A percentile compares a stretch with the other conserved stretches of the same genome.
Evolutionary conservation across 2,888 invertebrate species (phyloP).

Genomic region (Drosophila greeni): DNA sequence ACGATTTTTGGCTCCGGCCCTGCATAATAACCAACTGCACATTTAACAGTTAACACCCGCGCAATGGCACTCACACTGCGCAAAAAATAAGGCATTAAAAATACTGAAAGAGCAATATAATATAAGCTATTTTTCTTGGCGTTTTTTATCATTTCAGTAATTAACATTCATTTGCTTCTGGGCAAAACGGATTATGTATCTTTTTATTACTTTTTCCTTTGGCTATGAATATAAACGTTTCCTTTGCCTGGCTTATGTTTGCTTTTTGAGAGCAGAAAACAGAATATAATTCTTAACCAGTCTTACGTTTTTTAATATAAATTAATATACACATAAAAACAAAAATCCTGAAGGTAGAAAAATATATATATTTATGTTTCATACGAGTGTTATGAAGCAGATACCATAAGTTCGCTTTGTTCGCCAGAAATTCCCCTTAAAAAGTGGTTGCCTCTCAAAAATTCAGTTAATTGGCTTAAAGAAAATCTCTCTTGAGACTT

Average conservation of each 20-base stretch:
- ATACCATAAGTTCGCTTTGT: background rate
- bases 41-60: conserved; percentile 45
- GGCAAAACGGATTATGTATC: too few relatives aligned
- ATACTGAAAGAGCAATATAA: background rate
- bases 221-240: too few relatives aligned
- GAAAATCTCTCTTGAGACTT: background rate
- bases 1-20: conserved; percentile 61
- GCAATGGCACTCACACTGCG: conserved; percentile 14
- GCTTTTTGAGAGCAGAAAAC: too few relatives aligned
- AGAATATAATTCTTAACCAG: too few relatives aligned
- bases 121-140: too few relatives aligned
- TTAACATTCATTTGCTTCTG: too few relatives aligned
- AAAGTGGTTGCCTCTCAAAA: background rate
- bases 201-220: too few relatives aligned
- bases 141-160: too few relatives aligned
- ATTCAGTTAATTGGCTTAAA: background rate
- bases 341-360: background rate
- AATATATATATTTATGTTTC: background rate
- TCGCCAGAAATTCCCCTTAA: background rate
- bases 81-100: background rate
- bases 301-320: background rate
- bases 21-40: conserved; percentile 58
- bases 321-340: background rate
- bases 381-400: too few relatives aligned
- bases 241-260: too few relatives aligned